Evolutionary conservation across 2,797 vertebrate species (phyloP).

Genomic region (Chaenodraco wilsoni): DNA sequence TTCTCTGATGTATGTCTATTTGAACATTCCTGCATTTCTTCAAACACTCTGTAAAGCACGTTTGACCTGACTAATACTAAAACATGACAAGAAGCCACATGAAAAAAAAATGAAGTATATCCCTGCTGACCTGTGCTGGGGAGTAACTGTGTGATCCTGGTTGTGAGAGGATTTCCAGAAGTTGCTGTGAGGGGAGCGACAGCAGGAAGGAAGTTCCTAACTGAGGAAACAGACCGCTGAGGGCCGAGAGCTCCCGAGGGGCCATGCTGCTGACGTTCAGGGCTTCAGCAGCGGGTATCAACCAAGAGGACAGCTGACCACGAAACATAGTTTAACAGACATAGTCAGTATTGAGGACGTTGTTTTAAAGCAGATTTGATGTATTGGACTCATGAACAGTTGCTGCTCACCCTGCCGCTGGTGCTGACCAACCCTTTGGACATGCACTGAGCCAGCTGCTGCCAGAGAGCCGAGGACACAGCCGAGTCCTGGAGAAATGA

Average conservation of each 20-base stretch:
- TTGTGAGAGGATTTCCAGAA: slow-evolving; percentile 83
- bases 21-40: no score
- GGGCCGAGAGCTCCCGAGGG: slow-evolving; percentile 75
- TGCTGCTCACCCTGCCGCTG: slow-evolving; percentile 83
- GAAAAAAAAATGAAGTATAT: slow-evolving; percentile 12
- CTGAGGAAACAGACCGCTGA: slow-evolving; percentile 85
- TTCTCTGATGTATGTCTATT: no score
- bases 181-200: slow-evolving; percentile 80
- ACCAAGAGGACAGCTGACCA: slow-evolving; percentile 86
- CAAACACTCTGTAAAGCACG: no score
- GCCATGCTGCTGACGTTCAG: slow-evolving; percentile 80
- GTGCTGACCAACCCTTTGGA: slow-evolving; percentile 85
- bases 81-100: not conserved
- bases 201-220: slow-evolving; percentile 86
- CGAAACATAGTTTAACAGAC: slow-evolving; percentile 29
- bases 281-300: slow-evolving; percentile 80
- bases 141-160: slow-evolving; percentile 79
- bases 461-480: slow-evolving; percentile 81
- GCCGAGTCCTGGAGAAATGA: slow-evolving; percentile 79
- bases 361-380: not conserved
- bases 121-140: slow-evolving; percentile 85
- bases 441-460: slow-evolving; percentile 86
- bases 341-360: slow-evolving; percentile 10
- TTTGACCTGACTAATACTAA: no score
- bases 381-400: not conserved